These are phyloP conservation scores for Melipona bicolor DNA, from an alignment of 2,888 invertebrate genomes.

Conservation along the genomic window DNA sequence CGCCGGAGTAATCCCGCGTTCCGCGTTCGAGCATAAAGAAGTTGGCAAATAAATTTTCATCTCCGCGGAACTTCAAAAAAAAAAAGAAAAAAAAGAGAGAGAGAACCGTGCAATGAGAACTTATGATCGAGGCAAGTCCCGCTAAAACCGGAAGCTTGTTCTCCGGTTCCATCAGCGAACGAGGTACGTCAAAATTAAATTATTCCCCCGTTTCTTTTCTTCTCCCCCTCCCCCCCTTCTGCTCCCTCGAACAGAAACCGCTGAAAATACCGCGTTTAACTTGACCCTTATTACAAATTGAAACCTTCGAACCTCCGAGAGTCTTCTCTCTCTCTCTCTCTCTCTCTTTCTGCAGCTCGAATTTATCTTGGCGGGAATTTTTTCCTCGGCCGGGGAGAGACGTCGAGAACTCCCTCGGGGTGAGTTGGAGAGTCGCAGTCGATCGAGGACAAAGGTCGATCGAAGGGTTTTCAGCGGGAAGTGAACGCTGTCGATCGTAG, in stretches of 20 bases:
- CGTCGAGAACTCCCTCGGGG: too few species aligned
- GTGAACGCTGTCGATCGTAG: neutral
- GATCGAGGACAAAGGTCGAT: neutral
- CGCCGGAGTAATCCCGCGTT: neutral
- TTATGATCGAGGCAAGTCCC: neutral
- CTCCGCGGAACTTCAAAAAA: neutral
- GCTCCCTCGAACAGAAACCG: too few species aligned
- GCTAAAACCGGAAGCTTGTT: slow-evolving; percentile 20
- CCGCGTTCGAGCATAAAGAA: neutral
- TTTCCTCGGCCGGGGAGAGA: neutral
- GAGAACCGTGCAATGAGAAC: slow-evolving; percentile 6
- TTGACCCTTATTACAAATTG: slow-evolving; percentile 10
- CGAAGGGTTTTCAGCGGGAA: neutral
- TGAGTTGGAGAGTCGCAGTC: neutral
- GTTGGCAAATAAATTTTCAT: slow-evolving; percentile 22
- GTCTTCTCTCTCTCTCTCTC: too few species aligned
- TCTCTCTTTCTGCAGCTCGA: neutral
- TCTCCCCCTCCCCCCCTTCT: too few species aligned
- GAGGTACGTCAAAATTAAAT: slow-evolving; percentile 19
- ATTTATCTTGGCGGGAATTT: neutral
- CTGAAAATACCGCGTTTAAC: slow-evolving; percentile 1
- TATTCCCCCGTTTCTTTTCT: neutral
- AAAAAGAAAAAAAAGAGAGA: neutral
- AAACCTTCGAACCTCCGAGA: neutral
- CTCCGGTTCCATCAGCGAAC: neutral